Percentiles rank a stretch among this genome's conserved stretches.
Conservation (phyloP, 2,888 invertebrate genomes). For the Polia nebulosa region DNA sequence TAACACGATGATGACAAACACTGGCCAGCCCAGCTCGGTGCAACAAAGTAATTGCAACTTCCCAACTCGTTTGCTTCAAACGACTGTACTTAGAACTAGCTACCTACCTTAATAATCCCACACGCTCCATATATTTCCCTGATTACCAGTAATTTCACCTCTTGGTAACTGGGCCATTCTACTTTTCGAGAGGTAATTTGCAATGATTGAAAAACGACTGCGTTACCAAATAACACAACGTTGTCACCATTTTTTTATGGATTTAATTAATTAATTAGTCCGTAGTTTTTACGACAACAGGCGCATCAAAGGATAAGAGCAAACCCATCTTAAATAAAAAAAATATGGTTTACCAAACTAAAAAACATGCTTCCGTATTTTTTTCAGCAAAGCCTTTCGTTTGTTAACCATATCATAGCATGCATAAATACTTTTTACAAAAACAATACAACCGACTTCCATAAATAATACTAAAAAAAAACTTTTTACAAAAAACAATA, state of each 20-base stretch:
- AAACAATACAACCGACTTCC: too few relatives aligned
- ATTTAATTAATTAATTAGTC: background rate
- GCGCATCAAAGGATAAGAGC: background rate
- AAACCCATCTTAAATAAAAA: too few relatives aligned
- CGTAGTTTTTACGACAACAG: background rate
- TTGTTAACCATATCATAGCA: too few relatives aligned
- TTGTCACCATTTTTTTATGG: background rate
- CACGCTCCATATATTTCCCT: conserved; percentile 35
- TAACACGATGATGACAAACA: conserved; percentile 47
- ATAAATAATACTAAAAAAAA: too few relatives aligned
- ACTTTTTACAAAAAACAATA: too few relatives aligned
- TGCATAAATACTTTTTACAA: too few relatives aligned
- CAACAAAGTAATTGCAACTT: conserved; percentile 41
- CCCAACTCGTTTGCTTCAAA: conserved; percentile 34
- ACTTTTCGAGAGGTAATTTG: background rate
- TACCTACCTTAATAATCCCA: conserved; percentile 10
- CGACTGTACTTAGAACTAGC: conserved; percentile 18
- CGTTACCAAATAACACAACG: background rate
- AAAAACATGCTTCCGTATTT: too few relatives aligned
- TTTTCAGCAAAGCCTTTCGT: too few relatives aligned
- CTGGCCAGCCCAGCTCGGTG: background rate
- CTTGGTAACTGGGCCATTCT: conserved; percentile 4
- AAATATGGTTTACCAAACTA: too few relatives aligned
- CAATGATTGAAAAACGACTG: background rate
- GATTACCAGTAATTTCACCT: conserved; percentile 23